Evolutionary conservation across 2,888 invertebrate genomes (phyloP).

Genomic region (Chrysina gloriosa): DNA sequence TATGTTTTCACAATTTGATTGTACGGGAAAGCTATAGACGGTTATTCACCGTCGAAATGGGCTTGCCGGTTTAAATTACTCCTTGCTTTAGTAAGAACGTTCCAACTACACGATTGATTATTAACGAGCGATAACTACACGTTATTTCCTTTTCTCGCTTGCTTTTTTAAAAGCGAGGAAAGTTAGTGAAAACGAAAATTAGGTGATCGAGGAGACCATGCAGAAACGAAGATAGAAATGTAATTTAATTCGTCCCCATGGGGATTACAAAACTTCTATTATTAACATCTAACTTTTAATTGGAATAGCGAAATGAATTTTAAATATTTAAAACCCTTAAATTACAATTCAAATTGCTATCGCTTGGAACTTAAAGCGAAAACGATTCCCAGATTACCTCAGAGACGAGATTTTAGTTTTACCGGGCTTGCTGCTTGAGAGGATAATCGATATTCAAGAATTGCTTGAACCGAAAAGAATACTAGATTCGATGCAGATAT

Average conservation of each 20-base stretch:
- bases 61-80: not conserved
- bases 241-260: constrained; percentile 47
- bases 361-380: constrained; percentile 10
- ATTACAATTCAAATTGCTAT: constrained; percentile 39
- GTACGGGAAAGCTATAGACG: not conserved
- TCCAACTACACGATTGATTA: no score
- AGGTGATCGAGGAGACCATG: not conserved
- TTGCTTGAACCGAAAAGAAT: no score
- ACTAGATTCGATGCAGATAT: no score
- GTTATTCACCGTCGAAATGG: not conserved
- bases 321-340: constrained; percentile 49
- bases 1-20: constrained; percentile 44
- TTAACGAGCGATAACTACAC: no score
- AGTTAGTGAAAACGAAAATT: no score
- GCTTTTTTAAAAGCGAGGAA: no score
- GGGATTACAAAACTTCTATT: constrained; percentile 50
- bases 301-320: constrained; percentile 52
- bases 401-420: not conserved
- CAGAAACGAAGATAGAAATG: not conserved
- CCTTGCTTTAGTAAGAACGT: no score
- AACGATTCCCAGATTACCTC: constrained; percentile 8
- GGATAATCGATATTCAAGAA: no score
- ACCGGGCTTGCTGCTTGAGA: not conserved
- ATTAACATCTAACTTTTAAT: constrained; percentile 54
- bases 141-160: no score